Percentiles rank a stretch among this genome's conserved stretches.
These are phyloP conservation scores for Echinops telfairi DNA, from an alignment of 2,113 vertebrate genomes.

Conservation along the genomic window DNA sequence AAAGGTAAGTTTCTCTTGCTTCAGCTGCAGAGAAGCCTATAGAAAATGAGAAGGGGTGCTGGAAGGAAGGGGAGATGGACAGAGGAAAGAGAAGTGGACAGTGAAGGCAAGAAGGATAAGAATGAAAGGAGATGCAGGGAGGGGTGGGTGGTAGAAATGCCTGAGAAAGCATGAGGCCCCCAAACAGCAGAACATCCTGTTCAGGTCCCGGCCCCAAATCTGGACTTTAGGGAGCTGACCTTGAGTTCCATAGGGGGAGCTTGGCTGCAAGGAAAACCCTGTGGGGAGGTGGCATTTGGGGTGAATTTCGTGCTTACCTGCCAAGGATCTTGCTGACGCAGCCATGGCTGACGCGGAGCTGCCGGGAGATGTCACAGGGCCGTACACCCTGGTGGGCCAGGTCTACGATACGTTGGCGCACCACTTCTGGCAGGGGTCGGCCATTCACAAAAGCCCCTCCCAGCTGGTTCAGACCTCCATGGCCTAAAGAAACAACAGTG, in stretches of 20 bases:
- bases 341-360: conserved; percentile 94
- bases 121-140: neutral
- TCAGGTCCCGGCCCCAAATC: neutral
- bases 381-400: conserved; percentile 95
- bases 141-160: neutral
- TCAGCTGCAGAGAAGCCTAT: neutral
- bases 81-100: neutral
- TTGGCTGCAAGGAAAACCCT: neutral
- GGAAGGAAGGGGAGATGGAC: neutral
- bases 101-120: neutral
- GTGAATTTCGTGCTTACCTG: conserved; percentile 88
- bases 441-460: conserved; percentile 96
- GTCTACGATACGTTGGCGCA: conserved; percentile 95
- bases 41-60: neutral
- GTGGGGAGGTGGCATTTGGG: rapidly evolving
- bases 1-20: neutral
- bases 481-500: conserved; percentile 86
- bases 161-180: neutral
- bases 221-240: rapidly evolving
- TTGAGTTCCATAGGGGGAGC: rapidly evolving
- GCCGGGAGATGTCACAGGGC: conserved; percentile 95
- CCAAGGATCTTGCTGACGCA: conserved; percentile 97
- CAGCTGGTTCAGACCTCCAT: conserved; percentile 95
- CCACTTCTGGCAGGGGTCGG: conserved; percentile 94
- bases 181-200: rapidly evolving